phyloP scores from a whole-genome alignment of 2,113 vertebrate genomes.

The Grammomys surdaster region DNA sequence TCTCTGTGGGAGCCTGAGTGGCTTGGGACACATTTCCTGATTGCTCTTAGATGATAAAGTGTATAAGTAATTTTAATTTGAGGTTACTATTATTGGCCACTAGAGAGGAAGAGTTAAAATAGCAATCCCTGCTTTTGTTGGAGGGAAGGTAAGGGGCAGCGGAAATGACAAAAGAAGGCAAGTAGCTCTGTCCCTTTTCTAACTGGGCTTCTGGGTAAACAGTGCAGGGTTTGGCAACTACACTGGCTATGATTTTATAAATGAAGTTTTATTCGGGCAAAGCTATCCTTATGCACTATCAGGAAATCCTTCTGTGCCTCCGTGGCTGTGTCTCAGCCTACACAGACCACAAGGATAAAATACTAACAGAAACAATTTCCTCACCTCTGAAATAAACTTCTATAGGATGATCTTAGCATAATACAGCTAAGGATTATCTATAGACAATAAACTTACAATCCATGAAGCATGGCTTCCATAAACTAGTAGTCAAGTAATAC shows the following conservation, averaged over 20 bases:
- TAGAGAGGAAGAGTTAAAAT: background rate
- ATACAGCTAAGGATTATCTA: background rate
- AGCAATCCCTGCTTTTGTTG: background rate
- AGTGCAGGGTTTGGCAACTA: background rate
- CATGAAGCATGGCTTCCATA: background rate
- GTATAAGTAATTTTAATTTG: slow-evolving; percentile 18
- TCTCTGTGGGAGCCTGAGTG: background rate
- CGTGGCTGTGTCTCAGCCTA: background rate
- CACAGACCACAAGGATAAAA: background rate
- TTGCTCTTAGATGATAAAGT: background rate
- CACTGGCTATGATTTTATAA: background rate
- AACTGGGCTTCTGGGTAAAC: background rate
- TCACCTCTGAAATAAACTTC: slow-evolving; percentile 1
- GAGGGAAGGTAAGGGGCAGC: background rate
- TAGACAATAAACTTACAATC: background rate
- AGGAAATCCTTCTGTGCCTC: background rate
- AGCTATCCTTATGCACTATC: background rate
- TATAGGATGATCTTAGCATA: background rate
- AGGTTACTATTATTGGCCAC: background rate
- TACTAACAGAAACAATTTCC: background rate
- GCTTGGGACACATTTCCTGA: background rate
- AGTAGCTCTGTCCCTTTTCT: background rate
- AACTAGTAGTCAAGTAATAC: background rate
- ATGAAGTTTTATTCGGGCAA: background rate
- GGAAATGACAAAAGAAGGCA: background rate